Base-by-base conservation (phyloP, 2,888 invertebrate genomes). In the Ischnura elegans region DNA sequence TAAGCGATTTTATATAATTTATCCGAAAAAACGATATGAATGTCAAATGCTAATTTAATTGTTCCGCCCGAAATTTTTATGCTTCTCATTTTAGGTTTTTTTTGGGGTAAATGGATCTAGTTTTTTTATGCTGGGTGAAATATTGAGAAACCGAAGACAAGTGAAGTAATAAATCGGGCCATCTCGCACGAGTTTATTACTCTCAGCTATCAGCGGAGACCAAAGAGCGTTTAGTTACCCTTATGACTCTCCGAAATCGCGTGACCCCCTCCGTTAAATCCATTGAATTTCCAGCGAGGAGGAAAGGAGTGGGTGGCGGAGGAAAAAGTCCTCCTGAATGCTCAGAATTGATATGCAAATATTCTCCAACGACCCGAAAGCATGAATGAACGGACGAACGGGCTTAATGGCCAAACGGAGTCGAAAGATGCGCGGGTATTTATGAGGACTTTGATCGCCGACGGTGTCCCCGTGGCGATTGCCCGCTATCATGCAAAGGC, bases 281-380 rank as follows among this genome's bases (percentile, higher is more conserved):
- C 61, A 61, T 61, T 61, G 61, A 61, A 76, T 76, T 76, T 29
- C 76, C 76, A 36, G 13, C 76, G 76, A 4, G 16, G 45, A 86
- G 46, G 16, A 86, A 46, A n/a, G n/a, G 86, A 86, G 86, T n/a
- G 86, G 46, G 46, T 13, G 47, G n/a, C n/a, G 42, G 43, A 51
- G 47, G 87, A 51, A 87, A 51, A 87, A 51, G 36, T n/a, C 21
- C 51, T 87, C 87, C 36, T 87, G 47, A 36, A 36, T 47, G 29
- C 55, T 87, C 87, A 55, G 87, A 87, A 87, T 55, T 87, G 87
- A 87, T 87, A 87, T 87, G 87, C 87, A 87, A 87, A 87, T 87
- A 55, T 29, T 87, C 13, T 55, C 76, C 76, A 76, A 76, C 76
- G 29, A 25, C 76, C 76, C 25, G 8, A 76, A 76, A 76, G 76